Evolutionary conservation across 2,888 invertebrate species (phyloP), one percentile per base, ranked within the genome.

Genomic region (Pyrgus malvae): DNA sequence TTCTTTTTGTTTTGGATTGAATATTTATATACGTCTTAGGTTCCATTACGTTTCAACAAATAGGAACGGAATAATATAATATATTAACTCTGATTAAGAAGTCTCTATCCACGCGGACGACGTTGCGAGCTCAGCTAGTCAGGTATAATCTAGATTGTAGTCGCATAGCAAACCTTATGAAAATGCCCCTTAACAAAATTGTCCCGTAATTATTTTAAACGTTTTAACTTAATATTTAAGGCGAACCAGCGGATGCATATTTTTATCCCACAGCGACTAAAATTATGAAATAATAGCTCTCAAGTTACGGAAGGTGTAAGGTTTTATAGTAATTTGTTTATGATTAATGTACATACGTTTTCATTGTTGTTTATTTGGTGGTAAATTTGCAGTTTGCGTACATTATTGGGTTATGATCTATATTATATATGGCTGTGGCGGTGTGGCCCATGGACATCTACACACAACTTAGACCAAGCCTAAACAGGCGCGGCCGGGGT

Each of bases 131-230:
- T n/a, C n/a, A n/a, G n/a, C n/a, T n/a, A n/a, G n/a, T n/a, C n/a
- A n/a, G n/a, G n/a, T n/a, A n/a, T n/a, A n/a, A n/a, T n/a, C n/a
- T n/a, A n/a, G n/a, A n/a, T n/a, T 27, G 2, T 4, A 11, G 25
- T 45, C 14, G 44, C 14, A 7, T 27, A 9, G 21, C 3, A 21
- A 11, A 29, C 2, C 9, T 57, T 56, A 35, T 46, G 66, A 58
- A 74, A 78, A 63, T 9, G 46, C n/a, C 11, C 66, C 68, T 72
- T 79, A 79, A 80, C 63, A 67, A 85, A 86, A 87, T 83, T 80
- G 72, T 80, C 69, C 75, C 60, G 76, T 85, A 83, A 89, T 89
- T 86, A 89, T 85, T 86, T 83, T 88, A 89, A 89, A 86, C 88
- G 88, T 69, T 84, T 79, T 80, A 74, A 84, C 78, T 83, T 84